Conservation (phyloP, 2,797 vertebrate species). For the Poeciliopsis turneri region DNA sequence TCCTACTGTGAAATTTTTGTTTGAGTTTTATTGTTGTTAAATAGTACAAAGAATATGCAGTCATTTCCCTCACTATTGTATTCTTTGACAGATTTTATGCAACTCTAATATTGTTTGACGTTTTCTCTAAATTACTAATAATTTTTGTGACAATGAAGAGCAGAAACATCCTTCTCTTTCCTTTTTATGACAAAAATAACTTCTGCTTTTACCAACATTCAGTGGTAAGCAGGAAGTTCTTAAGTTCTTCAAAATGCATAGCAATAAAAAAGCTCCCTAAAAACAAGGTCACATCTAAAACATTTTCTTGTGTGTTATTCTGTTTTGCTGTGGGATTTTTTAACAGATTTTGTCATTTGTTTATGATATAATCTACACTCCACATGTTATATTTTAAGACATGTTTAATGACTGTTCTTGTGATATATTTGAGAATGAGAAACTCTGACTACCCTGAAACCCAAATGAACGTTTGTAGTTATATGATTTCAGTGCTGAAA, state of each 20-base stretch:
- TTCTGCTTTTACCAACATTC: neutral
- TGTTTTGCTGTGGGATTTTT: neutral
- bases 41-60: no score
- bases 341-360: neutral
- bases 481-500: neutral
- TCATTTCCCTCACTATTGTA: no score
- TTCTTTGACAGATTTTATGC: no score
- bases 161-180: neutral
- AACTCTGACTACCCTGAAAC: neutral
- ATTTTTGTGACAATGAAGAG: neutral
- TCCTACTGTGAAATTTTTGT: no score
- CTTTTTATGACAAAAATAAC: neutral
- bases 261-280: neutral
- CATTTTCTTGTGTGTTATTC: neutral
- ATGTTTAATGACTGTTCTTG: neutral
- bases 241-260: neutral
- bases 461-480: neutral
- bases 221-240: neutral
- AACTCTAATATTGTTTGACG: no score
- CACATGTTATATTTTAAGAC: conserved; percentile 4
- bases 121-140: neutral
- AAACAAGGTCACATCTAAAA: neutral
- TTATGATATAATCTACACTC: neutral
- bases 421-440: neutral
- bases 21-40: no score